These are phyloP conservation scores for Aphodius sticticus DNA, from an alignment of 2,888 invertebrate genomes.

Conservation along the genomic window DNA sequence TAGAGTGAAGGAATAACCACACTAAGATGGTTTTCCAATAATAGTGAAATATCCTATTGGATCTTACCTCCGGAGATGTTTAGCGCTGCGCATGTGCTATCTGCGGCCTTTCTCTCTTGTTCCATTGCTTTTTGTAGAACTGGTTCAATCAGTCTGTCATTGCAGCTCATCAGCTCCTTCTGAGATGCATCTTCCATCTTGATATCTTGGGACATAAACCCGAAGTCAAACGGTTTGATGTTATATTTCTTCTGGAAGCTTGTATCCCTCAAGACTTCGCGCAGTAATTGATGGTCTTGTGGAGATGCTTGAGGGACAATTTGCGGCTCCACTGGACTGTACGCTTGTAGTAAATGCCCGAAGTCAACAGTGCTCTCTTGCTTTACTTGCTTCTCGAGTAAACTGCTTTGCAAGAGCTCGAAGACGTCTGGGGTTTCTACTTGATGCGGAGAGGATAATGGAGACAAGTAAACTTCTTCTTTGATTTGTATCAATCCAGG, in stretches of 20 bases:
- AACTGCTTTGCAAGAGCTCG: constrained; percentile 50
- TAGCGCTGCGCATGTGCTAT: constrained; percentile 82
- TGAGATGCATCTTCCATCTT: constrained; percentile 70
- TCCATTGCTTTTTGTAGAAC: constrained; percentile 81
- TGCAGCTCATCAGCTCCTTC: constrained; percentile 58
- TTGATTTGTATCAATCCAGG: constrained; percentile 61
- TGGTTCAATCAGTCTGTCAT: constrained; percentile 76
- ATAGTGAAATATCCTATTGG: no score
- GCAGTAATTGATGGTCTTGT: constrained; percentile 77
- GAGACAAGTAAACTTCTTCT: constrained; percentile 53
- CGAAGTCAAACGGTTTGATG: constrained; percentile 78
- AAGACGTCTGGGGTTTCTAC: constrained; percentile 50
- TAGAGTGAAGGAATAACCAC: no score
- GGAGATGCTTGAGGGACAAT: constrained; percentile 31
- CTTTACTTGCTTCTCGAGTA: constrained; percentile 56
- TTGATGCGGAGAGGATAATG: constrained; percentile 61
- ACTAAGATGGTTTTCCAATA: no score
- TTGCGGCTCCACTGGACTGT: constrained; percentile 26
- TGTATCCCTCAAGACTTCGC: constrained; percentile 84
- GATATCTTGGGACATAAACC: constrained; percentile 62
- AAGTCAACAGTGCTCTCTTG: constrained; percentile 69
- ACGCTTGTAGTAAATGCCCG: constrained; percentile 65
- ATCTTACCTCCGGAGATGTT: constrained; percentile 87
- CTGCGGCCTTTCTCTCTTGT: constrained; percentile 85
- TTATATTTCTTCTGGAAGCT: constrained; percentile 87